Evolutionary conservation across 2,888 invertebrate genomes (phyloP).

Genomic region (Lysandra coridon): DNA sequence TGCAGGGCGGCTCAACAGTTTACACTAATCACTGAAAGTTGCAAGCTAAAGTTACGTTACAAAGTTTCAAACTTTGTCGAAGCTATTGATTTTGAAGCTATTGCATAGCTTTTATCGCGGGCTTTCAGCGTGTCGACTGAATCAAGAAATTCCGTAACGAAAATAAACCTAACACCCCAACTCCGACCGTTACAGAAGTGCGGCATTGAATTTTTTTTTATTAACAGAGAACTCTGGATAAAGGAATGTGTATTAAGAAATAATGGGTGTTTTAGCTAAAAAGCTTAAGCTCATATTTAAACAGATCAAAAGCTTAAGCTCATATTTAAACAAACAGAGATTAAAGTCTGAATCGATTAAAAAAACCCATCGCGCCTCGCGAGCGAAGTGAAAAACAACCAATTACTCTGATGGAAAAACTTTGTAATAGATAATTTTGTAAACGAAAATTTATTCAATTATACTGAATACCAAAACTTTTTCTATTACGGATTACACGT

Average conservation of each 20-base stretch:
- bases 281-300: background rate
- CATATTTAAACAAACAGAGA: background rate
- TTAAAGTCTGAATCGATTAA: slow-evolving; percentile 11
- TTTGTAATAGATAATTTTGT: slow-evolving; percentile 34
- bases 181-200: no score
- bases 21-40: background rate
- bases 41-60: background rate
- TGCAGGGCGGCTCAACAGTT: slow-evolving; percentile 11
- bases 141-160: no score
- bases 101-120: no score
- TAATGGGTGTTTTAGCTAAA: background rate
- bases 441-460: slow-evolving; percentile 36
- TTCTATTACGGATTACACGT: slow-evolving; percentile 54
- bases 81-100: background rate
- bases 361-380: background rate
- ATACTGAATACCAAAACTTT: slow-evolving; percentile 48
- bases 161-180: no score
- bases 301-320: background rate
- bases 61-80: background rate
- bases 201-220: no score
- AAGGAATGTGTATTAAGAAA: no score
- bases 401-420: slow-evolving; percentile 30
- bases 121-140: no score
- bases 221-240: no score
- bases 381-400: slow-evolving; percentile 18